These are phyloP conservation scores for Plagodis pulveraria DNA, from an alignment of 2,888 invertebrate genomes.

Conservation along the genomic window DNA sequence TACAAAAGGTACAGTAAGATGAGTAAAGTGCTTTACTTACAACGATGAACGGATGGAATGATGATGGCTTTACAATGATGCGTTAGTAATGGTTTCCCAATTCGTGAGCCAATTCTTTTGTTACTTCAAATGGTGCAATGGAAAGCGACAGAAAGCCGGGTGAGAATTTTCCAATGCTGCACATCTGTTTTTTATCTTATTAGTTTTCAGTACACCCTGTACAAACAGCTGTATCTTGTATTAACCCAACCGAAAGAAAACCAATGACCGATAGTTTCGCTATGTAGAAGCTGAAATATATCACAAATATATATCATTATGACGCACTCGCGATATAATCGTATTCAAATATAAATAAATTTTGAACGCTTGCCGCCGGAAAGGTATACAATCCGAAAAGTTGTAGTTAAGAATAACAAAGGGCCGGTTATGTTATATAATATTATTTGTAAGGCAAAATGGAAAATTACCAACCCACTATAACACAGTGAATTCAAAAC, in stretches of 20 bases:
- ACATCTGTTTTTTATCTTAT: conserved; percentile 71
- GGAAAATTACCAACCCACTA: conserved; percentile 11
- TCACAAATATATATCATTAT: conserved; percentile 74
- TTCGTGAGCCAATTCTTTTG: conserved; percentile 79
- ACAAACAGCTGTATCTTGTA: conserved; percentile 84
- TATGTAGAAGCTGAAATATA: conserved; percentile 84
- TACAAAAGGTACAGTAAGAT: conserved; percentile 56
- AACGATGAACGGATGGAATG: conserved; percentile 77
- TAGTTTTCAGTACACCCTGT: conserved; percentile 83
- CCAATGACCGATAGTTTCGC: conserved; percentile 82
- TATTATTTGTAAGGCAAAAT: conserved; percentile 20
- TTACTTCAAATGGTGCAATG: conserved; percentile 81
- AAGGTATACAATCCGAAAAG: conserved; percentile 34
- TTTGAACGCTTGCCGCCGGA: conserved; percentile 44
- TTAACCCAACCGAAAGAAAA: conserved; percentile 85
- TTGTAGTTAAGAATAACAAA: conserved; percentile 16
- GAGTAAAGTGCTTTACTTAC: conserved; percentile 80
- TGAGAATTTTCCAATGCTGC: conserved; percentile 68
- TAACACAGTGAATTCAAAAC: too few relatives aligned
- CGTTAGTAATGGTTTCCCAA: conserved; percentile 84
- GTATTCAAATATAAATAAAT: conserved; percentile 52
- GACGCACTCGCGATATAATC: conserved; percentile 53
- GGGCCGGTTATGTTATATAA: conserved; percentile 7
- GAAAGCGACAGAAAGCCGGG: conserved; percentile 83
- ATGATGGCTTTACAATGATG: conserved; percentile 82